phyloP scores from a whole-genome alignment of 2,888 invertebrate species.

The Willowsia nigromaculata region DNA sequence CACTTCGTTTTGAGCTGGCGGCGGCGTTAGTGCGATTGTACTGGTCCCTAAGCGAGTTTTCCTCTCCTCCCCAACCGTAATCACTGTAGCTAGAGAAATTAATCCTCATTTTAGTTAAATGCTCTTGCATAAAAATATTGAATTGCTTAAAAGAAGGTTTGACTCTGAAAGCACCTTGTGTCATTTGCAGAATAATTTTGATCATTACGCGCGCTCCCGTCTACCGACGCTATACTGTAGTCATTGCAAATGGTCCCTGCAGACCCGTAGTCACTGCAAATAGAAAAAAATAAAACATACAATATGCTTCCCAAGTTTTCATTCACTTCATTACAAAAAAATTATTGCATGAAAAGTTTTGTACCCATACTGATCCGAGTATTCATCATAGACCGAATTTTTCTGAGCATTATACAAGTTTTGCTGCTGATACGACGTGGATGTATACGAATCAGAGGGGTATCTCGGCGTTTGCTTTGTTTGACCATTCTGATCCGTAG shows the following conservation, averaged over 20 bases:
- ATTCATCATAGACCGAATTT: conserved; percentile 78
- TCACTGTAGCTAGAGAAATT: conserved; percentile 62
- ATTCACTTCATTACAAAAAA: not conserved
- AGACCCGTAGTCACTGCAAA: conserved; percentile 75
- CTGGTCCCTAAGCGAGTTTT: conserved; percentile 75
- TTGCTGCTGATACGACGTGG: conserved; percentile 73
- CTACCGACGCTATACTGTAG: conserved; percentile 66
- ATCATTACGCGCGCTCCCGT: conserved; percentile 63
- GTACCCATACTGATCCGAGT: conserved; percentile 76
- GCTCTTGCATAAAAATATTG: not conserved
- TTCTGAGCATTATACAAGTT: conserved; percentile 74
- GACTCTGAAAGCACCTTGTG: conserved; percentile 60
- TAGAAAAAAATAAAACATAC: no score
- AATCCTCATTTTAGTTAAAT: not conserved
- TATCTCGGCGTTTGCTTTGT: conserved; percentile 35
- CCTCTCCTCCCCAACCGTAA: conserved; percentile 72
- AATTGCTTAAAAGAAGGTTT: not conserved
- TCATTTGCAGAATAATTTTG: conserved; percentile 75
- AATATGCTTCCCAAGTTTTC: not conserved
- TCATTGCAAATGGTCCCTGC: conserved; percentile 75
- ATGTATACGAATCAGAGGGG: conserved; percentile 45
- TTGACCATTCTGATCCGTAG: conserved; percentile 28
- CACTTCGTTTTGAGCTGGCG: conserved; percentile 67
- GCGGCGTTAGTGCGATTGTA: conserved; percentile 65
- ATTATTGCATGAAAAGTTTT: not conserved